Evolutionary conservation across 2,888 invertebrate genomes (phyloP).

Genomic region (Pammene fasciana): DNA sequence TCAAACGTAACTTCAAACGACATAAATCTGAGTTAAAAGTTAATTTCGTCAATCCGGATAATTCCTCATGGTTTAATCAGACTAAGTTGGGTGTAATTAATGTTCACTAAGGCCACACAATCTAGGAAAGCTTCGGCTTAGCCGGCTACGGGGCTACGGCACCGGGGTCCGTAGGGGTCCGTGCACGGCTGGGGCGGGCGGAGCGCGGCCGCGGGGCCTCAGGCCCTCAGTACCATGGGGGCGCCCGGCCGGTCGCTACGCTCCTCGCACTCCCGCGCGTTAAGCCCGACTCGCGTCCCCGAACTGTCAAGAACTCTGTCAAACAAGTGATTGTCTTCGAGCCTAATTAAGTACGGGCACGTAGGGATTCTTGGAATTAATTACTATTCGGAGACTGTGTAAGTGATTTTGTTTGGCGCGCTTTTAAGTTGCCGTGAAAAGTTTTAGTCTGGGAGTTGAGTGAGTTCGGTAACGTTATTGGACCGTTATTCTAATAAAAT

Average conservation of each 20-base stretch:
- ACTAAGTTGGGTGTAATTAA: constrained; percentile 83
- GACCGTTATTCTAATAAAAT: neutral
- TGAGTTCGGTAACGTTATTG: constrained; percentile 36
- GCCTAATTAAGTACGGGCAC: constrained; percentile 54
- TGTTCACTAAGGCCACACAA: constrained; percentile 82
- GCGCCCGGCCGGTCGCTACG: constrained; percentile 66
- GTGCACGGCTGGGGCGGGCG: constrained; percentile 45
- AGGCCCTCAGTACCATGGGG: constrained; percentile 65
- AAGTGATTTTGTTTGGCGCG: constrained; percentile 60
- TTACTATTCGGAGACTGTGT: constrained; percentile 48
- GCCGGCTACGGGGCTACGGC: constrained; percentile 64
- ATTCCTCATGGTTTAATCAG: constrained; percentile 83
- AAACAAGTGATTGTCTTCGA: constrained; percentile 45
- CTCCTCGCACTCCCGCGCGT: constrained; percentile 50
- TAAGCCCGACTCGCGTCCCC: constrained; percentile 69
- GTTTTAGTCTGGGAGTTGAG: constrained; percentile 29
- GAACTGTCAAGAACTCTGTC: constrained; percentile 63
- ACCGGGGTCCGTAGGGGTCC: constrained; percentile 45
- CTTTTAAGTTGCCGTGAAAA: constrained; percentile 43
- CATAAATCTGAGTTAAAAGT: constrained; percentile 83
- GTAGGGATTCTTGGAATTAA: constrained; percentile 52
- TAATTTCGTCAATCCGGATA: constrained; percentile 83
- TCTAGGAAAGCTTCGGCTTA: constrained; percentile 80
- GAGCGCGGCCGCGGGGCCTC: constrained; percentile 34
- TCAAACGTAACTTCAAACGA: constrained; percentile 56